Evolutionary conservation across 2,113 vertebrate genomes (phyloP).

Genomic region (Microcebus murinus): DNA sequence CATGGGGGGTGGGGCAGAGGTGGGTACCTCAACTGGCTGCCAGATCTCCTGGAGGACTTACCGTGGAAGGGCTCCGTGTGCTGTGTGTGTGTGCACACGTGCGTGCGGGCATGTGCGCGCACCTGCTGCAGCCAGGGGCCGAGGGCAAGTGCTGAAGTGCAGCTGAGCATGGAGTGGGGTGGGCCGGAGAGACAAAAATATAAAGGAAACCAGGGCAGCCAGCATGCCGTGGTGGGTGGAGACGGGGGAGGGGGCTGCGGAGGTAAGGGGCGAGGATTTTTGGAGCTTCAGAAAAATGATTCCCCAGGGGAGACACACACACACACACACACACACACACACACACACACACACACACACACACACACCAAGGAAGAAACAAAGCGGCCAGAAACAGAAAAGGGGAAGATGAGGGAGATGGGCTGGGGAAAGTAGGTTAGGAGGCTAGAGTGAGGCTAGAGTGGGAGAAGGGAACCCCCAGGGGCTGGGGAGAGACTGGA

Average conservation of each 20-base stretch:
- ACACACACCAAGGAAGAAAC: background rate
- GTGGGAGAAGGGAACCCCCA: slow-evolving; percentile 38
- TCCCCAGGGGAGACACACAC: background rate
- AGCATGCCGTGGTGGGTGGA: background rate
- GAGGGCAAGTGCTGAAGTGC: background rate
- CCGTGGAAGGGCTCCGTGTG: background rate
- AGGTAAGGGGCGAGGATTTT: background rate
- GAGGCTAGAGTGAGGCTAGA: background rate
- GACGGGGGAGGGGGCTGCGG: background rate
- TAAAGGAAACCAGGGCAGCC: slow-evolving; percentile 63
- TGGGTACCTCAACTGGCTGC: background rate
- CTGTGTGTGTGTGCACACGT: background rate
- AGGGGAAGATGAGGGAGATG: background rate
- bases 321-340: background rate
- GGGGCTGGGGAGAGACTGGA: slow-evolving; percentile 22
- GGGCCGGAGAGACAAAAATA: slow-evolving; percentile 43
- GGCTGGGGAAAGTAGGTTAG: slow-evolving; percentile 55
- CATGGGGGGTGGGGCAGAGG: background rate
- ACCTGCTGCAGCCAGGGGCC: background rate
- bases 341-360: background rate
- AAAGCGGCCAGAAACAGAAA: slow-evolving; percentile 19
- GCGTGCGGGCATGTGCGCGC: background rate
- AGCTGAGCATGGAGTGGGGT: background rate
- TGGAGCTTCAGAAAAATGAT: background rate
- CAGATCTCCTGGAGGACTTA: background rate